These are phyloP conservation scores for Oreochromis grahami DNA, from an alignment of 2,797 vertebrate species.

Conservation along the genomic window DNA sequence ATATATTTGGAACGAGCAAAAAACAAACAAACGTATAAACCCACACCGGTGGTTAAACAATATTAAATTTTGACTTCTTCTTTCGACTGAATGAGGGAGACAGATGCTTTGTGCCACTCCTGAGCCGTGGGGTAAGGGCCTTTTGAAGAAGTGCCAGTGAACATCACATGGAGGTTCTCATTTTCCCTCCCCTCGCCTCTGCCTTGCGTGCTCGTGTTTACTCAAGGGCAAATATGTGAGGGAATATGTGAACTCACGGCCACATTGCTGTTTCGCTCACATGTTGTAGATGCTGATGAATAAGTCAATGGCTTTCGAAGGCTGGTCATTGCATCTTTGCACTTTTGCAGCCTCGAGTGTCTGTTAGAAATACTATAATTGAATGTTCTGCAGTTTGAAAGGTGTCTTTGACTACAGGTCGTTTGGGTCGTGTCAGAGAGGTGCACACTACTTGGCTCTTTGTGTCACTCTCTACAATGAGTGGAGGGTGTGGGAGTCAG, in stretches of 20 bases:
- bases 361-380: not conserved
- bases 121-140: slow-evolving; percentile 33
- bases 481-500: not conserved
- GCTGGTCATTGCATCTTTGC: not conserved
- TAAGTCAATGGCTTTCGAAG: not conserved
- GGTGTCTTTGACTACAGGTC: not conserved
- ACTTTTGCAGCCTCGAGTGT: not conserved
- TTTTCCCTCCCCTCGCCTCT: not conserved
- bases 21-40: not conserved
- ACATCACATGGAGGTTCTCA: slow-evolving; percentile 23
- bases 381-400: not conserved
- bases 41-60: slow-evolving; percentile 39
- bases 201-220: not conserved
- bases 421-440: not conserved
- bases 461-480: not conserved
- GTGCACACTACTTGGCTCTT: not conserved
- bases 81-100: slow-evolving; percentile 26
- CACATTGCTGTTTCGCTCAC: not conserved
- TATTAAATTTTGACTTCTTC: slow-evolving; percentile 40
- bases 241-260: not conserved
- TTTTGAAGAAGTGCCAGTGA: slow-evolving; percentile 66
- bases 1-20: not conserved
- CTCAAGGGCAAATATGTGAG: slow-evolving; percentile 28
- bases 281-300: slow-evolving; percentile 3
- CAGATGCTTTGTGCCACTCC: slow-evolving; percentile 66